Base-by-base conservation (phyloP, 2,888 invertebrate species). In the Hydrotaea cyrtoneurina region DNA sequence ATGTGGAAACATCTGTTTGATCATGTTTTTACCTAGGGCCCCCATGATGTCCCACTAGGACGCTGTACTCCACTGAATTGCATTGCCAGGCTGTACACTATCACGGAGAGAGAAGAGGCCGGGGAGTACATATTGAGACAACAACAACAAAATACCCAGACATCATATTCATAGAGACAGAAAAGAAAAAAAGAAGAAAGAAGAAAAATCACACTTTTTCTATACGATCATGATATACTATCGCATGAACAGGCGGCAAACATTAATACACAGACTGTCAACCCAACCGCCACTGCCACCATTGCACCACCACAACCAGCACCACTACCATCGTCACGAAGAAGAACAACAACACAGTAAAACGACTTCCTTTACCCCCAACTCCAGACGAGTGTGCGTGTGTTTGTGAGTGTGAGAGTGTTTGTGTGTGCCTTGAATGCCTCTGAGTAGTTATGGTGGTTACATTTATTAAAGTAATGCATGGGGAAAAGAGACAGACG, bases 401-500 rank as follows among this genome's bases (percentile, higher is more conserved):
- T 71, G 71, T 59, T 26, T 13, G 10, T 2, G 57, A 36, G 13
- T 71, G 21, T 50, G 17, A 21, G 69, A 62, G 75, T 13, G 43
- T 55, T 11, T 57, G 69, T 75, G 71, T 26, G 59, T 3, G 1
- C 31, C 31, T 2, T 31, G 31, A 31, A 31, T 31, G 31, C 31
- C 31, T 31, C 31, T 23, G 59, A 53, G 13, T 71, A 78, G 55
- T 71, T 83, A 84, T 78, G 80, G 84, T 84, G 81, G 84, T 84
- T 80, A 84, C 39, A 76, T 53, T 23, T 66, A 72, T 53, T 19
- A 11, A 75, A 57, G 57, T 19, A 64, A 72, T 46, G 43, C 15
- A 36, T 50, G 84, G 71, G 78, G 31, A 78, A 84, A 78, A 80
- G 85, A 81, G 85, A 85, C 79, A 74, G 74, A 64, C 13, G 17